A percentile compares a stretch with the other conserved stretches of the same genome.
phyloP scores from a whole-genome alignment of 2,797 vertebrate genomes.

The Phalanger gymnotis region DNA sequence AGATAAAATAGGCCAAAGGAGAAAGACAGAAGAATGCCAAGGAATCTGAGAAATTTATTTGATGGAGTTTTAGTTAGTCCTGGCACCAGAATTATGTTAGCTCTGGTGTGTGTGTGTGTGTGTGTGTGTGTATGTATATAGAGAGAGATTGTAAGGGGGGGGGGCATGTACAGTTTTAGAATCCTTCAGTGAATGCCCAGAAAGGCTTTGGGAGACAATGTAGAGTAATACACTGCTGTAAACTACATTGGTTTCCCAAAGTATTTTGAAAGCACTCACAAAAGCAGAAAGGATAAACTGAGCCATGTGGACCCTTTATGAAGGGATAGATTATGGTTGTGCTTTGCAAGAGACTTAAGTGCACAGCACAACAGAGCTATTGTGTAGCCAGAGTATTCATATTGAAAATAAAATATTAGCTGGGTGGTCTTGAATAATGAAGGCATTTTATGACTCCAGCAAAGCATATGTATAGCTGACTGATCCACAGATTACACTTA shows the following conservation, averaged over 20 bases:
- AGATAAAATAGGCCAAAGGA: not conserved
- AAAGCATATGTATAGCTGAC: slow-evolving; percentile 45
- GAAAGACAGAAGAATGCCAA: too few relatives aligned
- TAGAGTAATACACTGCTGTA: slow-evolving; percentile 12
- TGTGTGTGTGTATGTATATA: not conserved
- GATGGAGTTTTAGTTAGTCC: not conserved
- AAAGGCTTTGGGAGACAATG: slow-evolving; percentile 31
- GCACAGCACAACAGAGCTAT: slow-evolving; percentile 60
- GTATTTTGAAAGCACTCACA: slow-evolving; percentile 62
- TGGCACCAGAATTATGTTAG: slow-evolving; percentile 20
- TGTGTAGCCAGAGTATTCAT: slow-evolving; percentile 62
- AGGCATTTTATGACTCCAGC: slow-evolving; percentile 63
- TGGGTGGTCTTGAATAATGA: slow-evolving; percentile 73
- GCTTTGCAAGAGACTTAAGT: slow-evolving; percentile 51
- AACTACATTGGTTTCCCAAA: slow-evolving; percentile 57
- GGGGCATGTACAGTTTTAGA: slow-evolving; percentile 4
- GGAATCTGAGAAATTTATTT: not conserved
- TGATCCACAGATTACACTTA: slow-evolving; percentile 52
- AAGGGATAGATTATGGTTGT: slow-evolving; percentile 51
- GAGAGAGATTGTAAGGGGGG: not conserved
- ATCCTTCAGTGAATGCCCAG: slow-evolving; percentile 40
- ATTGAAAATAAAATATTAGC: slow-evolving; percentile 73
- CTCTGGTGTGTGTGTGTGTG: not conserved
- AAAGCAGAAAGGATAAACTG: slow-evolving; percentile 61
- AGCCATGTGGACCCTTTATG: slow-evolving; percentile 57